phyloP scores from a whole-genome alignment of 1,140 invertebrate genomes.

The Stegodyphus dumicola region DNA sequence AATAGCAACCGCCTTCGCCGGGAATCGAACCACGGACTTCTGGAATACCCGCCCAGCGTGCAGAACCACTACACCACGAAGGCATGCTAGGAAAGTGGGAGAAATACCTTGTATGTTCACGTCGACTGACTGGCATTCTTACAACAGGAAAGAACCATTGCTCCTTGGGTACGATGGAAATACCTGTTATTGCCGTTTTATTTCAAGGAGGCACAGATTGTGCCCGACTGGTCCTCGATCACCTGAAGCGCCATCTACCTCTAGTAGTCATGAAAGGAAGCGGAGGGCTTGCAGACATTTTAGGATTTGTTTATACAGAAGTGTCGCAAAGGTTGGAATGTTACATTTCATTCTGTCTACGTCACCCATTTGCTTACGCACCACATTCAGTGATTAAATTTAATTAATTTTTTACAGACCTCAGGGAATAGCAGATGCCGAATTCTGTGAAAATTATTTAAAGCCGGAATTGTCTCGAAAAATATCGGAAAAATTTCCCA shows the following conservation, averaged over 20 bases:
- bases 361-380: neutral
- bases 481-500: constrained; percentile 67
- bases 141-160: neutral
- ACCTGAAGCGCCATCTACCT: constrained; percentile 69
- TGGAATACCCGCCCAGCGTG: too few species aligned
- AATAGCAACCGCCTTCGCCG: too few species aligned
- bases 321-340: constrained; percentile 66
- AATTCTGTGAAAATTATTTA: constrained; percentile 68
- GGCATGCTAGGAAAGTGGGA: too few species aligned
- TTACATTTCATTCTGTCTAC: neutral
- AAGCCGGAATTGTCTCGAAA: constrained; percentile 69
- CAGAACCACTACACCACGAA: too few species aligned
- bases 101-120: too few species aligned
- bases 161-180: constrained; percentile 51
- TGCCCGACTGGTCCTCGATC: constrained; percentile 67
- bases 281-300: constrained; percentile 69
- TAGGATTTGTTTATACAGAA: constrained; percentile 69
- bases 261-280: constrained; percentile 69
- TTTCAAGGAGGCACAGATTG: constrained; percentile 68
- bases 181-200: constrained; percentile 69
- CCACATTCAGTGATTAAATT: neutral
- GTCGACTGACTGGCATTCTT: too few species aligned
- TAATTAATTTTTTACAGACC: constrained; percentile 38
- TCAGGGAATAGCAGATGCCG: constrained; percentile 64
- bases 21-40: too few species aligned